Conservation (phyloP, 1,140 invertebrate genomes). For the Saccostrea echinata region DNA sequence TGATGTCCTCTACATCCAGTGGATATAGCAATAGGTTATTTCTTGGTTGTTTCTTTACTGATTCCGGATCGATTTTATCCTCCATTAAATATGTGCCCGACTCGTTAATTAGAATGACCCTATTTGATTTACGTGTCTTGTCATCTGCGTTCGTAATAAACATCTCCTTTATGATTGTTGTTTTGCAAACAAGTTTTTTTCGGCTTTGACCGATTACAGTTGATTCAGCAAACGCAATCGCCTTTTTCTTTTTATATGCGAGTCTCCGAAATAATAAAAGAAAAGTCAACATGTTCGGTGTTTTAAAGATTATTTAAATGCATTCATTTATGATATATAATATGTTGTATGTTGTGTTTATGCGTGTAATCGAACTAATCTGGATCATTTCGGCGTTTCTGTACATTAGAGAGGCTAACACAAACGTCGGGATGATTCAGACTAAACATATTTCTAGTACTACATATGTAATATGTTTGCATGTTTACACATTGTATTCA, state of each 20-base stretch:
- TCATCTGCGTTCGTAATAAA: slow-evolving; percentile 16
- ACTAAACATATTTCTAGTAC: too few species aligned
- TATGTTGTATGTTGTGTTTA: too few species aligned
- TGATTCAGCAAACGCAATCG: not conserved
- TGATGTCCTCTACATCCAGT: not conserved
- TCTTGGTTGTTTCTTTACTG: not conserved
- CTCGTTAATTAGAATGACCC: slow-evolving; percentile 16
- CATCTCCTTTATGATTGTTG: not conserved
- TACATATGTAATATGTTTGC: too few species aligned
- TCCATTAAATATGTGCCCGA: not conserved
- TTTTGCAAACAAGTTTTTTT: not conserved
- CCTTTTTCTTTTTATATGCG: too few species aligned
- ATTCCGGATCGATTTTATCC: not conserved
- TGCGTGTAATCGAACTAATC: too few species aligned
- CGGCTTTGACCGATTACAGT: not conserved
- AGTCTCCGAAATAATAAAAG: too few species aligned
- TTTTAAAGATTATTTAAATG: too few species aligned
- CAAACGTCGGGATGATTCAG: not conserved
- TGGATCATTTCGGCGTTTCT: not conserved
- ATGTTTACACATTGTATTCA: too few species aligned
- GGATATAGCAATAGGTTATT: not conserved
- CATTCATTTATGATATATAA: too few species aligned
- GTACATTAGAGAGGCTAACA: not conserved
- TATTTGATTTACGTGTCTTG: slow-evolving; percentile 7
- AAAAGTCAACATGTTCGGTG: too few species aligned